A percentile compares a stretch with the other conserved stretches of the same genome.
Evolutionary conservation across 2,888 invertebrate genomes (phyloP).

Genomic region (Tortricodes alternella): DNA sequence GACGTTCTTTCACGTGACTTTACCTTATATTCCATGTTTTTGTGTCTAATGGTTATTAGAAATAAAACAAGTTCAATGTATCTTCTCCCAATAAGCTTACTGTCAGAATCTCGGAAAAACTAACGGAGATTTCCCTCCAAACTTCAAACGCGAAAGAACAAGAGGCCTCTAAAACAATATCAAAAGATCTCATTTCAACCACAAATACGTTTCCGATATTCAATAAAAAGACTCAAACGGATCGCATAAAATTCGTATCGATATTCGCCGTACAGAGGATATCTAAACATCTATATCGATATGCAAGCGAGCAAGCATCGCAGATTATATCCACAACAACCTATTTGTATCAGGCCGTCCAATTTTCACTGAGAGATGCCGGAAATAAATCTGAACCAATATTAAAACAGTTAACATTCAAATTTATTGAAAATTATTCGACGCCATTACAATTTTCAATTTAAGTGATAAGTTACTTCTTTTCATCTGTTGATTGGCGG

Average conservation of each 20-base stretch:
- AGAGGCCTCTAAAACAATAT: constrained; percentile 65
- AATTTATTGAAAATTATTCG: constrained; percentile 24
- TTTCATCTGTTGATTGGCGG: not conserved
- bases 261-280: constrained; percentile 48
- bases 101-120: constrained; percentile 39
- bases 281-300: constrained; percentile 62
- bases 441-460: constrained; percentile 17
- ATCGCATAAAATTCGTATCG: constrained; percentile 59
- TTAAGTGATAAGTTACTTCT: constrained; percentile 12
- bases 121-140: constrained; percentile 58
- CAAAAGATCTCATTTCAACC: constrained; percentile 66
- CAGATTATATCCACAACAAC: constrained; percentile 44
- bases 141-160: constrained; percentile 59
- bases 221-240: constrained; percentile 72
- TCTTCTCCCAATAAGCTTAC: constrained; percentile 12
- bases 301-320: constrained; percentile 49
- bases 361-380: constrained; percentile 37
- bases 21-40: constrained; percentile 1
- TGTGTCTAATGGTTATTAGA: not conserved
- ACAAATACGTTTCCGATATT: constrained; percentile 74
- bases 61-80: constrained; percentile 1
- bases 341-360: constrained; percentile 48
- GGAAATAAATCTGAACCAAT: constrained; percentile 4
- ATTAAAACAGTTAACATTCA: constrained; percentile 3
- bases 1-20: not conserved